Base-by-base conservation (phyloP, 2,888 invertebrate genomes). In the Steromphala cineraria region DNA sequence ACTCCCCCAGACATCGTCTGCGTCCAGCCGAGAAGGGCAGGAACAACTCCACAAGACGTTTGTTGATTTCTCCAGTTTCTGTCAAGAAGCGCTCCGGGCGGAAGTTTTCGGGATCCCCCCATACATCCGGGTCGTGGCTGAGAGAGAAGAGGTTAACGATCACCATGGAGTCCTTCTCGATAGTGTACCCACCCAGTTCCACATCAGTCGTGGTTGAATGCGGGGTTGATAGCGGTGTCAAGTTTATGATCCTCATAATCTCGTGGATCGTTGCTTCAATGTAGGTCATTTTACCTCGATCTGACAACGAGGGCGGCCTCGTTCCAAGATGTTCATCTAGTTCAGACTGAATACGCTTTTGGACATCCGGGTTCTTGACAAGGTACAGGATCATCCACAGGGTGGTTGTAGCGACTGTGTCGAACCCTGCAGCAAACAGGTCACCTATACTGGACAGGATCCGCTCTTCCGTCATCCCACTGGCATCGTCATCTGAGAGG, bases 1-100 rank as follows among this genome's bases (percentile, higher is more conserved):
- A 67, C 81, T 91, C 89, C 2, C 90, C 90, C 31, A 88, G 46
- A 77, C 90, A 91, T 10, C 83, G 76, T 46, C 90, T 80, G 31
- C 85, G 79, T 4, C 91, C 91, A 28, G 85, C 24, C 0, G 88
- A 85, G 78, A 85, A 89, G 0, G 85, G 79, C 2, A 85, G 53
- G 67, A 89, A 83, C 21, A 28, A 80, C 17, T 82, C 84, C n/a
- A 75, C 80, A 78, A 19, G 79, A 24, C 17, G 40, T 17, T 52
- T 71, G 67, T 82, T 55, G 19, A 85, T 36, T 0, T 55, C 17
- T 13, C 80, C 80, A n/a, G 67, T 52, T 7, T 75, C 75, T 21
- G 75, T 67, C 67, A 85, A 71, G 24, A 80, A 80, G 8, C 85
- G 62, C 17, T 78, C 82, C 7, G 85, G 85, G 0, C 82, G 74